Percentiles rank a stretch among this genome's conserved stretches.
phyloP scores from a whole-genome alignment of 2,113 vertebrate genomes.

The Cynocephalus volans region DNA sequence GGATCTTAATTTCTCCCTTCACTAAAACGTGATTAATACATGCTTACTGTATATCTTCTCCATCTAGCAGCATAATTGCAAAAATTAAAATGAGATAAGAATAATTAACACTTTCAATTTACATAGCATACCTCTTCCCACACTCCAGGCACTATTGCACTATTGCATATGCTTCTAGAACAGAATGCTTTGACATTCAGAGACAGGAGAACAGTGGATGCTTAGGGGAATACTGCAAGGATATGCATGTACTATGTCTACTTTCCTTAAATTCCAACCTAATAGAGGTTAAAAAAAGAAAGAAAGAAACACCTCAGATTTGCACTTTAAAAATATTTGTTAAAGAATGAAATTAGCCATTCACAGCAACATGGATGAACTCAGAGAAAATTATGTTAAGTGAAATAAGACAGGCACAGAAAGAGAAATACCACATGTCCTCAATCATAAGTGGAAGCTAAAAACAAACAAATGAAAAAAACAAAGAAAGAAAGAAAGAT shows the following conservation, averaged over 20 bases:
- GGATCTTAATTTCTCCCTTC: slow-evolving; percentile 3
- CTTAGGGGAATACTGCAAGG: background rate
- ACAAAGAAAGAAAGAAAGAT: too few relatives aligned
- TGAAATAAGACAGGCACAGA: too few relatives aligned
- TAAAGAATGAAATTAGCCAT: too few relatives aligned
- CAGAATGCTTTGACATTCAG: background rate
- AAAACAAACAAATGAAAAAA: too few relatives aligned
- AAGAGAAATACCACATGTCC: too few relatives aligned
- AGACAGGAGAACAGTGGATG: too few relatives aligned
- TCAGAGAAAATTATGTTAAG: too few relatives aligned
- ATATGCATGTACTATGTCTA: background rate
- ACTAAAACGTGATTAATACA: background rate
- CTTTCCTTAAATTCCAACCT: slow-evolving; percentile 27
- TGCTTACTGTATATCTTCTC: background rate
- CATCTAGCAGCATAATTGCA: background rate
- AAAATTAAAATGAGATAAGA: slow-evolving; percentile 16
- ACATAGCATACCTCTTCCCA: background rate
- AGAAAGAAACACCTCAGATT: background rate
- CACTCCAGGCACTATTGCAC: background rate
- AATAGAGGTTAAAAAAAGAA: background rate
- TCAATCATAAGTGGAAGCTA: too few relatives aligned
- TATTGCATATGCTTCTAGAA: background rate
- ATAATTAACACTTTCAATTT: background rate
- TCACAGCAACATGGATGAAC: too few relatives aligned
- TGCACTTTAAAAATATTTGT: slow-evolving; percentile 1